Evolutionary conservation across 2,113 vertebrate genomes (phyloP).

Genomic region (Dicrurus megarhynchus): DNA sequence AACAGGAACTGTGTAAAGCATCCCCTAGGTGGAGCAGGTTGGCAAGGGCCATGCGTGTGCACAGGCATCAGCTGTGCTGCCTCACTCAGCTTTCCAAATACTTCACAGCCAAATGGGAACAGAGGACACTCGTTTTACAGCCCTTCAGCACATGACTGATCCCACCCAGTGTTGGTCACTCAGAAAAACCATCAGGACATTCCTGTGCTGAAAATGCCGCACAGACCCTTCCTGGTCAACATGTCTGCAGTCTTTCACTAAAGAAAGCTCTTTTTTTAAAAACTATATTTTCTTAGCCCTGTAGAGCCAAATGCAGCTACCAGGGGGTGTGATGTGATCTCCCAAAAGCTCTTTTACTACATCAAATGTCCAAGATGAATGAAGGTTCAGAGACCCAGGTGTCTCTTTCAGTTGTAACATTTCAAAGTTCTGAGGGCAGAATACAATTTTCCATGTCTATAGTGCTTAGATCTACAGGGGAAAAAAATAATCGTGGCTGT

Average conservation of each 20-base stretch:
- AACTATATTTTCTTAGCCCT: not conserved
- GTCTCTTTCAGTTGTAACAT: not conserved
- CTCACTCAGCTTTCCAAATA: not conserved
- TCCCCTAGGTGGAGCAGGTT: slow-evolving; percentile 53
- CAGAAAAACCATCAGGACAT: not conserved
- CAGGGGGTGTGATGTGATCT: not conserved
- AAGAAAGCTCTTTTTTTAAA: not conserved
- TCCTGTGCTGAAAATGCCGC: not conserved
- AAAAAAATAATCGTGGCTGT: not conserved
- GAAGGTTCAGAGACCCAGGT: not conserved
- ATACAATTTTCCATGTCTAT: not conserved
- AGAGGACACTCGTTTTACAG: not conserved
- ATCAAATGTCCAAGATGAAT: not conserved
- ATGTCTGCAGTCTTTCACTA: not conserved
- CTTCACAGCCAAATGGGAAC: not conserved
- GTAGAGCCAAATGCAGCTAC: not conserved
- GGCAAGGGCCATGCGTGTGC: not conserved
- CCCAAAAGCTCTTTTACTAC: not conserved
- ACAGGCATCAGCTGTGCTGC: not conserved
- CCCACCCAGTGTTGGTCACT: not conserved
- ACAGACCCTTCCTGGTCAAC: not conserved
- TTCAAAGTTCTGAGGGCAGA: not conserved
- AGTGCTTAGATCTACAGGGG: not conserved
- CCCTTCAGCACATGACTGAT: not conserved
- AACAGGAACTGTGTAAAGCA: not conserved